Evolutionary conservation across 2,113 vertebrate species (phyloP).

Genomic region (Engraulis encrasicolus): DNA sequence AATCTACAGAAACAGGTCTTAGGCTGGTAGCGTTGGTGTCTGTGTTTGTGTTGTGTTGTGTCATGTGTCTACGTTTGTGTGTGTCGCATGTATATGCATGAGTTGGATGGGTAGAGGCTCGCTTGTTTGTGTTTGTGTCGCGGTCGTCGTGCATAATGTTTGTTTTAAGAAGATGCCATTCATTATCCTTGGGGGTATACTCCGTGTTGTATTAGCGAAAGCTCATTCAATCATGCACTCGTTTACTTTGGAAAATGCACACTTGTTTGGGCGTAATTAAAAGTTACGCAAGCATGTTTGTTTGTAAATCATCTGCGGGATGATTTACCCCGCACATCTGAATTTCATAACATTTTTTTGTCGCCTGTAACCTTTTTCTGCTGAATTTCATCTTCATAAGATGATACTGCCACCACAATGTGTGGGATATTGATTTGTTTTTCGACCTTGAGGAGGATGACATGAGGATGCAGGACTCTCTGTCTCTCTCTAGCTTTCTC

Average conservation of each 20-base stretch:
- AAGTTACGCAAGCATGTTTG: not conserved
- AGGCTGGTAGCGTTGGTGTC: slow-evolving; percentile 16
- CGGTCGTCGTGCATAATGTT: not conserved
- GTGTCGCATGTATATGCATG: not conserved
- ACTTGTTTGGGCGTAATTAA: not conserved
- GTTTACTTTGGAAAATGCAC: not conserved
- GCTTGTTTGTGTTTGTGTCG: not conserved
- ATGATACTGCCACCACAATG: not conserved
- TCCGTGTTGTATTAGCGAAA: not conserved
- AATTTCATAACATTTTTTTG: not conserved
- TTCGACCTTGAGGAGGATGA: not conserved
- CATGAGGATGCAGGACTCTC: not conserved
- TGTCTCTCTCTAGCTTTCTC: not conserved
- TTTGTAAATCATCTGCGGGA: not conserved
- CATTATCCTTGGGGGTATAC: not conserved
- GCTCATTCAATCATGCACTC: not conserved
- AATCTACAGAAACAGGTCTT: no score
- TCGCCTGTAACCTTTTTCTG: not conserved
- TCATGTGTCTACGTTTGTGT: not conserved
- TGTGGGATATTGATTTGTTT: not conserved
- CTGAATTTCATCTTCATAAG: not conserved
- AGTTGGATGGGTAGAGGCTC: not conserved
- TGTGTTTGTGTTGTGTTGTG: not conserved
- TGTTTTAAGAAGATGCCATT: not conserved
- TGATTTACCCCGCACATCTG: not conserved